phyloP scores from a whole-genome alignment of 2,888 invertebrate genomes.

The Scelioninae gen. 1 region DNA sequence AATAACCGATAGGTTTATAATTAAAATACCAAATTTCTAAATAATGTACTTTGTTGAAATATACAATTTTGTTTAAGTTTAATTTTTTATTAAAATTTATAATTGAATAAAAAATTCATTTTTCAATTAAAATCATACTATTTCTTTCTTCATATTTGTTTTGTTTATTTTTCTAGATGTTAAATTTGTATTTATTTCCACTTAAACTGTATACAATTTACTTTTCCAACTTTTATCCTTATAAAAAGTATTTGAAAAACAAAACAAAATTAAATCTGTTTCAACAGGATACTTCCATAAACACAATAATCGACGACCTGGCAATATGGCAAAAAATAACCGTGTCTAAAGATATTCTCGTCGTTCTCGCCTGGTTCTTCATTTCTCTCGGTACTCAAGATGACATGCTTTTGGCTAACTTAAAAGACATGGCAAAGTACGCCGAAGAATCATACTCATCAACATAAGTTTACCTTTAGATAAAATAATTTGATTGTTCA shows the following conservation, averaged over 20 bases:
- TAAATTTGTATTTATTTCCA: too few species aligned
- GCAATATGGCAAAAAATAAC: slow-evolving; percentile 78
- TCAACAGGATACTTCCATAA: slow-evolving; percentile 70
- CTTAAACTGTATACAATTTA: background rate
- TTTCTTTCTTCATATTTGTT: too few species aligned
- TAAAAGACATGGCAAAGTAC: slow-evolving; percentile 78
- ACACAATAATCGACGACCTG: slow-evolving; percentile 73
- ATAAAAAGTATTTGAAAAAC: background rate
- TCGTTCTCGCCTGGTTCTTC: slow-evolving; percentile 80
- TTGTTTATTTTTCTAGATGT: too few species aligned
- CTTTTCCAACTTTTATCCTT: background rate
- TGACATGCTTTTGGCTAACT: slow-evolving; percentile 78
- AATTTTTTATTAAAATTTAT: too few species aligned
- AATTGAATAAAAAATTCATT: too few species aligned
- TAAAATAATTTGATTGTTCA: too few species aligned
- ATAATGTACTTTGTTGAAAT: too few species aligned
- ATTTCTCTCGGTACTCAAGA: slow-evolving; percentile 78
- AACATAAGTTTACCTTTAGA: slow-evolving; percentile 12
- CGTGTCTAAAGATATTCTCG: slow-evolving; percentile 79
- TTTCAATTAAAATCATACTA: too few species aligned
- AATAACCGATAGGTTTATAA: too few species aligned
- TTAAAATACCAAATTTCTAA: too few species aligned
- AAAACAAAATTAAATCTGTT: background rate
- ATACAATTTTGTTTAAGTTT: too few species aligned
- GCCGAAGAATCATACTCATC: slow-evolving; percentile 63